phyloP scores from a whole-genome alignment of 2,797 vertebrate species.

The Chaenodraco wilsoni region DNA sequence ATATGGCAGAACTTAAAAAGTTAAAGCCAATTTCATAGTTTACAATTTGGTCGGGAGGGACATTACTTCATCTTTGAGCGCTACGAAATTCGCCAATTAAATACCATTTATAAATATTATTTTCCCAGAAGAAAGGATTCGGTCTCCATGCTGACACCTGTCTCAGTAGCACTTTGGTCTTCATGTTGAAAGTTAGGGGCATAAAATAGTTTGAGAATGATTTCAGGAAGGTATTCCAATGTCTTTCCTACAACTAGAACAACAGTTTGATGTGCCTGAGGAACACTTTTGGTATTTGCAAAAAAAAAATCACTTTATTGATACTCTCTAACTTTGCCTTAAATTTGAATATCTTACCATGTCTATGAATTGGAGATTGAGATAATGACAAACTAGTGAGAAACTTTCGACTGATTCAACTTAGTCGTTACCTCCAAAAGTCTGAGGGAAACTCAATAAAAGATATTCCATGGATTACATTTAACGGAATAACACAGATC shows the following conservation, averaged over 20 bases:
- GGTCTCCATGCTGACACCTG: not conserved
- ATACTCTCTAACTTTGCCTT: not conserved
- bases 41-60: not conserved
- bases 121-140: not conserved
- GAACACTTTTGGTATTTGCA: not conserved
- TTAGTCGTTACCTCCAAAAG: not conserved
- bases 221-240: not conserved
- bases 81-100: too few relatives aligned
- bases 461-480: not conserved
- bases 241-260: slow-evolving; percentile 2
- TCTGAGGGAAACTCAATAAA: not conserved
- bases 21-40: not conserved
- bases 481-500: not conserved
- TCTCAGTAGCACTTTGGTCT: not conserved
- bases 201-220: not conserved
- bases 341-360: not conserved
- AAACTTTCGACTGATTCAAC: too few relatives aligned
- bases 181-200: too few relatives aligned
- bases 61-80: too few relatives aligned
- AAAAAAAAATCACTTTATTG: not conserved
- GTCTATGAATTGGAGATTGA: not conserved
- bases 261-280: not conserved
- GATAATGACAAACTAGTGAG: too few relatives aligned
- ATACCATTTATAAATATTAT: too few relatives aligned
- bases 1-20: not conserved